Evolutionary conservation across 2,888 invertebrate genomes (phyloP).

Genomic region (Schrankia costaestrigalis): DNA sequence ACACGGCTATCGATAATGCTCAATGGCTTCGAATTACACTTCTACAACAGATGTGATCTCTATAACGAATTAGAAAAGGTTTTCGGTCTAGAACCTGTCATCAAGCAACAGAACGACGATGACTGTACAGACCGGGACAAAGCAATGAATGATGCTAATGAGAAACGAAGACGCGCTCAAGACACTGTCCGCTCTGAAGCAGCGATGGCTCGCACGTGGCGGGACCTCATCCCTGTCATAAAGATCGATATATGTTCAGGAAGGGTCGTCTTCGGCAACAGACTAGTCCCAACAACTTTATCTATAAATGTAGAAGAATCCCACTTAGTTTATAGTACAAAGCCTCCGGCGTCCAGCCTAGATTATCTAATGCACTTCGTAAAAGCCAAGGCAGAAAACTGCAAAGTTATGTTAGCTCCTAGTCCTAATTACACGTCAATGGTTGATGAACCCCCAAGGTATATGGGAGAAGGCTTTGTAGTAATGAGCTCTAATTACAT

Average conservation of each 20-base stretch:
- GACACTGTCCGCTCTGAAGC: slow-evolving; percentile 86
- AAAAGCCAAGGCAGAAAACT: slow-evolving; percentile 96
- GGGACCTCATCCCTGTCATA: slow-evolving; percentile 97
- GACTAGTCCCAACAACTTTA: slow-evolving; percentile 94
- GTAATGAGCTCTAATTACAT: slow-evolving; percentile 97
- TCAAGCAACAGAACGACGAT: slow-evolving; percentile 84
- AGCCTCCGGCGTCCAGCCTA: slow-evolving; percentile 94
- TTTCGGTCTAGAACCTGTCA: slow-evolving; percentile 90
- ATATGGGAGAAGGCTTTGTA: slow-evolving; percentile 99
- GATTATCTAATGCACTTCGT: slow-evolving; percentile 98
- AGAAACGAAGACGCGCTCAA: slow-evolving; percentile 74
- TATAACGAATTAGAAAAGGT: slow-evolving; percentile 93
- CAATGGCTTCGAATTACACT: slow-evolving; percentile 96
- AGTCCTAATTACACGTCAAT: slow-evolving; percentile 96
- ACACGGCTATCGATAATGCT: slow-evolving; percentile 94
- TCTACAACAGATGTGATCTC: slow-evolving; percentile 94
- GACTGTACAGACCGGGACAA: slow-evolving; percentile 79
- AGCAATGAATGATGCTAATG: slow-evolving; percentile 83
- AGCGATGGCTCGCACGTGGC: slow-evolving; percentile 93
- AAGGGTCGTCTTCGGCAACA: slow-evolving; percentile 96
- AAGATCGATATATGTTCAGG: slow-evolving; percentile 96
- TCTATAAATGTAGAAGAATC: slow-evolving; percentile 96
- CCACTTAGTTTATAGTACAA: slow-evolving; percentile 96
- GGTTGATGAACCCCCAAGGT: slow-evolving; percentile 95
- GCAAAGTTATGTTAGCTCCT: slow-evolving; percentile 96